Evolutionary conservation across 1,140 invertebrate genomes (phyloP), one percentile per base, ranked within the genome.

Genomic region (Kradibia gibbosae): DNA sequence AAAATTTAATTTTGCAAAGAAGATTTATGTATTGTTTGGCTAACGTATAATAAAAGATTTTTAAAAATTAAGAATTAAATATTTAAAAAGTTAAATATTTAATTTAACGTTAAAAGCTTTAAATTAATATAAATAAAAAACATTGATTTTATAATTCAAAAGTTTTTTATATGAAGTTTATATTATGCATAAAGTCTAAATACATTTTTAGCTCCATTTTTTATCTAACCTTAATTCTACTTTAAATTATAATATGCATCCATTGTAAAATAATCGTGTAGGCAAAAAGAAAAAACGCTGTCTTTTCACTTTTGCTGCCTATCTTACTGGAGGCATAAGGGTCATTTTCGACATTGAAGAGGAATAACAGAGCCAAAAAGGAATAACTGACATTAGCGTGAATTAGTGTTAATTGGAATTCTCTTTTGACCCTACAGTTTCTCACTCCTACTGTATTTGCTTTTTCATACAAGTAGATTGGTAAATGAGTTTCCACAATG

Each of bases 401-500:
- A 90, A 91, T 91, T 91, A 90, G 83, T 87, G 87, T 90, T 90
- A 91, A 90, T 90, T 90, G 88, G 80, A 86, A 85, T 85, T 85
- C 85, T 87, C 36, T 36, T 34, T 42, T 7, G 5, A 1, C 13
- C 3, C 28, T n/a, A 53, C 22, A 10, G 25, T 15, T 2, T 55
- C 48, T 55, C 48, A 5, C 85, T 87, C 71, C 45, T 71, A 42
- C 20, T 86, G 17, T 48, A 53, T 53, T 8, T 17, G 50, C 17
- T 31, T 48, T 17, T 67, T 36, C 13, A n/a, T 67, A 0, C n/a
- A 11, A 10, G 34, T 39, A 39, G 36, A 36, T 60, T 36, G 60
- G 3, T 20, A 65, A 13, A 65, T 20, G 17, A 36, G 31, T 36
- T 36, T 65, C 4, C 15, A 20, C 22, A 13, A 65, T 36, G 36